Evolutionary conservation across 2,797 vertebrate genomes (phyloP).

Genomic region (Oreortyx pictus): DNA sequence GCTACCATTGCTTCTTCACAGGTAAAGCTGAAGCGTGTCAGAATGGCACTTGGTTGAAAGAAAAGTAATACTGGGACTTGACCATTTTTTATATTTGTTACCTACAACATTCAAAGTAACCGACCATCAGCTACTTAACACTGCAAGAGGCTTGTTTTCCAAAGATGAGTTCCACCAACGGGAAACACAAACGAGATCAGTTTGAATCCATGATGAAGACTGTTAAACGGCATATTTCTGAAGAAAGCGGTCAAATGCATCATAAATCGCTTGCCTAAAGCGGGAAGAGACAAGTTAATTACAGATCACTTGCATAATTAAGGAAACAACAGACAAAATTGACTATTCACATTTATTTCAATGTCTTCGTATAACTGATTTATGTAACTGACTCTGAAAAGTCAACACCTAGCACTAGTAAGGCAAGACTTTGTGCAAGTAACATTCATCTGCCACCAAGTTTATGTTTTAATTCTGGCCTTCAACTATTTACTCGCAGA

Average conservation of each 20-base stretch:
- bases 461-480: neutral
- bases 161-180: conserved; percentile 27
- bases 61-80: conserved; percentile 5
- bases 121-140: neutral
- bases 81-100: neutral
- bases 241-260: conserved; percentile 92
- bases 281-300: neutral
- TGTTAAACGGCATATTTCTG: conserved; percentile 85
- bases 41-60: conserved; percentile 1
- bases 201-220: neutral
- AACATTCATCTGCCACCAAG: neutral
- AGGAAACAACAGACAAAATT: neutral
- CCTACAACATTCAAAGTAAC: neutral
- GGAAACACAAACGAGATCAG: neutral
- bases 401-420: accelerated
- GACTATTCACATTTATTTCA: neutral
- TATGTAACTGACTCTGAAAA: neutral
- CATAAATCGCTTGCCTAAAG: conserved; percentile 93
- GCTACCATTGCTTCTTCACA: neutral
- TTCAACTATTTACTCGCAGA: neutral
- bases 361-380: neutral
- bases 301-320: neutral
- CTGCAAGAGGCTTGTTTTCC: conserved; percentile 19
- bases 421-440: neutral
- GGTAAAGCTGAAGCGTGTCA: conserved; percentile 8